Conservation (phyloP, 2,797 vertebrate species). For the Pangasius mekongensis region DNA sequence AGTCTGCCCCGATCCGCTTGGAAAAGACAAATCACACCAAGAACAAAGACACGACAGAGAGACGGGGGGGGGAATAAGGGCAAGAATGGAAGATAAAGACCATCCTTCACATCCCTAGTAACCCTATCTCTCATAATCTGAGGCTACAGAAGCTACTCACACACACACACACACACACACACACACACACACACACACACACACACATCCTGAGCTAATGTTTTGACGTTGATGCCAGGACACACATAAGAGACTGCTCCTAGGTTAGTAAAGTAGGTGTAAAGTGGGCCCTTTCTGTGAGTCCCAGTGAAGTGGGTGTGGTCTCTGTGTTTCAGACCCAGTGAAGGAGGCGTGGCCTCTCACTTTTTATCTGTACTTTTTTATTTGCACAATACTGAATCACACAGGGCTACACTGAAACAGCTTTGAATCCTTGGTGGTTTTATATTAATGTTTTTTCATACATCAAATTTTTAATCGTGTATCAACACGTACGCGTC, state of each 20-base stretch:
- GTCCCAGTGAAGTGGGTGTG: neutral
- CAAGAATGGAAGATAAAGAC: conserved; percentile 26
- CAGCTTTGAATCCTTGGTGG: neutral
- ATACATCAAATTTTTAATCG: neutral
- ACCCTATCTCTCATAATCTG: conserved; percentile 26
- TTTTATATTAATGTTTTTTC: neutral
- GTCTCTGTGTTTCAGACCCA: neutral
- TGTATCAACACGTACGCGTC: neutral
- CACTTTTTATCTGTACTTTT: neutral
- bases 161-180: conserved; percentile 10
- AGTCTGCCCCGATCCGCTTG: conserved; percentile 70
- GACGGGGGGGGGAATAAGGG: neutral
- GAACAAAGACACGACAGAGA: conserved; percentile 65
- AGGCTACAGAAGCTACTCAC: neutral
- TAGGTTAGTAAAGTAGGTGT: neutral
- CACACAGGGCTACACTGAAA: neutral
- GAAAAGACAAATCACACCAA: conserved; percentile 64
- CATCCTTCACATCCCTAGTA: conserved; percentile 25
- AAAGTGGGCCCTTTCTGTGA: neutral
- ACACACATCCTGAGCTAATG: neutral
- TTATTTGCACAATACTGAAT: neutral
- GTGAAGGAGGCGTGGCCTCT: neutral
- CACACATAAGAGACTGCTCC: neutral
- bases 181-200: conserved; percentile 4
- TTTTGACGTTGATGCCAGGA: neutral